Percentiles rank a stretch among this genome's conserved stretches.
Conservation (phyloP, 2,113 vertebrate species). For the Hystrix brachyura region DNA sequence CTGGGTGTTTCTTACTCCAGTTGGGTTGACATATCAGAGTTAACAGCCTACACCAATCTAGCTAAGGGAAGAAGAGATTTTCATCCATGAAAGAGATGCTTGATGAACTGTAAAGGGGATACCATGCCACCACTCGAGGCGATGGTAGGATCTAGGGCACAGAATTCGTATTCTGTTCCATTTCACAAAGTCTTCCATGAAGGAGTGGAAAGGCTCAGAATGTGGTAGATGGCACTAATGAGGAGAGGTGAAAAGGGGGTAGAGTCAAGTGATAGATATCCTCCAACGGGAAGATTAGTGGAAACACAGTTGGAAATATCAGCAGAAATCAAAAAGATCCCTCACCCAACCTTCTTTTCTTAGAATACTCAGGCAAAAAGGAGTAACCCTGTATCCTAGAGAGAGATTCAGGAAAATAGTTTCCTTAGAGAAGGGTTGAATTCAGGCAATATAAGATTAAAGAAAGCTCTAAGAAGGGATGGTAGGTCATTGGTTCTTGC, state of each 20-base stretch:
- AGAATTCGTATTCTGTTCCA: not conserved
- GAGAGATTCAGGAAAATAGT: not conserved
- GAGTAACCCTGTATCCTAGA: not conserved
- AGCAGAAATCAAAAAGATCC: not conserved
- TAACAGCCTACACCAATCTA: not conserved
- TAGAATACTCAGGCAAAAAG: no score
- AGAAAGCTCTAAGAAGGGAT: not conserved
- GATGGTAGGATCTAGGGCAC: no score
- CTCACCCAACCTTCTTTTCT: not conserved
- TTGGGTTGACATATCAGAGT: not conserved
- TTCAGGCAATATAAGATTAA: not conserved
- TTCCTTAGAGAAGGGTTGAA: not conserved
- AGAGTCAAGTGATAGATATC: not conserved
- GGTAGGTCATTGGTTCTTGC: not conserved
- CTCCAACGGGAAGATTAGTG: not conserved
- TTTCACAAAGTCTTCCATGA: not conserved
- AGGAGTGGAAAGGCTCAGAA: not conserved
- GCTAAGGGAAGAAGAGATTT: not conserved
- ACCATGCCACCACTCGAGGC: accelerated
- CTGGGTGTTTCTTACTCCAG: not conserved
- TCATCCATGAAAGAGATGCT: not conserved
- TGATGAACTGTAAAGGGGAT: not conserved
- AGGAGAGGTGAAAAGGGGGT: not conserved
- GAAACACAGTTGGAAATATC: not conserved
- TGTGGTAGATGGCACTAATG: not conserved